Base-by-base conservation (phyloP, 1,140 invertebrate species). In the Aphelenchoides avenae region DNA sequence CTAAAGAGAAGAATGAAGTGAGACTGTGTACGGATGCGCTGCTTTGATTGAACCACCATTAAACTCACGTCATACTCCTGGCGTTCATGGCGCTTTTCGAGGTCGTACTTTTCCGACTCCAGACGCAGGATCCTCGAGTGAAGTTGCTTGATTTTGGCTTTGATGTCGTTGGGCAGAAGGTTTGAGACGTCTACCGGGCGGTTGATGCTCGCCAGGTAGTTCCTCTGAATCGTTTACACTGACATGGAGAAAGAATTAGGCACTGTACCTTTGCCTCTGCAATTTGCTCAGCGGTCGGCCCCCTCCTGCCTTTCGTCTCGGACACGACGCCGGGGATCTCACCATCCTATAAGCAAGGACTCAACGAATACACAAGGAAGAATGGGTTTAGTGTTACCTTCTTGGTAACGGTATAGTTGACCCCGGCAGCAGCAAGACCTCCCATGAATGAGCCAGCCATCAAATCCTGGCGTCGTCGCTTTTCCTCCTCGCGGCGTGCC, bases 11-110 rank as follows among this genome's bases (percentile, higher is more conserved):
- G 22, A 5, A 15, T n/a, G 26, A 3, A 47, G 4, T 6, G 18
- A 20, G 3, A 29, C 4, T 44, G 29, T 11, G 15, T 18, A 11
- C 78, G 39, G 77, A 78, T 2, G 15, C 20, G 24, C 20, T 15
- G 9, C 9, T 7, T 56, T 15, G 22, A 49, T 41, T 49, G n/a
- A 31, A 31, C 7, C 6, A 13, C 46, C 44, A n/a, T n/a, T 22
- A n/a, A n/a, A 66, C 88, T 88, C 79, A 97, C 92, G 84, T 98
- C 94, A 80, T 96, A 96, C 80, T 97, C 92, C 83, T 98, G 93
- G 78, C 91, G 87, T 83, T 97, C 96, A 80, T 93, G 91, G 80
- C 91, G 87, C 82, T 98, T 91, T 82, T 97, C 93, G 80, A 97
- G 85, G 83, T 98, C 94, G 82, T 97, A 99, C 80, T 98, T 97